A percentile compares a stretch with the other conserved stretches of the same genome.
Conservation (phyloP, 2,113 vertebrate species). For the Nerophis ophidion region DNA sequence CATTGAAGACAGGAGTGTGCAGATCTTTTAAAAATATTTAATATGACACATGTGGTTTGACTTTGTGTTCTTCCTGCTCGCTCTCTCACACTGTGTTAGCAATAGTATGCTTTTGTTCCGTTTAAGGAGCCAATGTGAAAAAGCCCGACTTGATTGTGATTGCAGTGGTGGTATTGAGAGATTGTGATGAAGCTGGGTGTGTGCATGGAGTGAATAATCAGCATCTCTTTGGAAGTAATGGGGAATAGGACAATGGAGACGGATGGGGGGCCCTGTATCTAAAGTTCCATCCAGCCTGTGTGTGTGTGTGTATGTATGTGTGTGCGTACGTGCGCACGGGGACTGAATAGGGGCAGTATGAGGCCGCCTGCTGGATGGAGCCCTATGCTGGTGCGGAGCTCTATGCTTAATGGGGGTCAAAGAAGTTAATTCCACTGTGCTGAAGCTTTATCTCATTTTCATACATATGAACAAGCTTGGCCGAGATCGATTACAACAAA, state of each 20-base stretch:
- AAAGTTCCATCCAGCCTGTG: slow-evolving; percentile 30
- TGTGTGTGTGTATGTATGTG: slow-evolving; percentile 2
- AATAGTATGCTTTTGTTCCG: slow-evolving; percentile 18
- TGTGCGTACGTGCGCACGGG: slow-evolving; percentile 23
- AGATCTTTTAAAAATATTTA: slow-evolving; percentile 1
- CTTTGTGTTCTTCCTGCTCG: not conserved
- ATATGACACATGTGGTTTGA: slow-evolving; percentile 5
- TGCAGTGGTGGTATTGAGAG: slow-evolving; percentile 32
- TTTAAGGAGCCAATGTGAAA: slow-evolving; percentile 14
- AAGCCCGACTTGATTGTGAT: slow-evolving; percentile 40
- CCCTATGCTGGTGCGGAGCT: slow-evolving; percentile 42
- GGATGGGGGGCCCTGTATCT: slow-evolving; percentile 15
- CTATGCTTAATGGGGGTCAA: slow-evolving; percentile 63
- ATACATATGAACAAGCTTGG: slow-evolving; percentile 62
- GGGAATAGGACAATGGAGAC: slow-evolving; percentile 16
- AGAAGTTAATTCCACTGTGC: slow-evolving; percentile 64
- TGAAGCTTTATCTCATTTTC: slow-evolving; percentile 66
- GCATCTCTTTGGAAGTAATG: slow-evolving; percentile 48
- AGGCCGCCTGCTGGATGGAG: slow-evolving; percentile 30
- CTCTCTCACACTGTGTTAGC: not conserved
- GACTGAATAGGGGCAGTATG: slow-evolving; percentile 19
- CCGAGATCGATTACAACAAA: slow-evolving; percentile 68
- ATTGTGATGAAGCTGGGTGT: slow-evolving; percentile 47
- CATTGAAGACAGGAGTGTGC: slow-evolving; percentile 5
- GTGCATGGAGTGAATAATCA: slow-evolving; percentile 55